Conservation (phyloP, 2,888 invertebrate species). For the Tridacna crocea region DNA sequence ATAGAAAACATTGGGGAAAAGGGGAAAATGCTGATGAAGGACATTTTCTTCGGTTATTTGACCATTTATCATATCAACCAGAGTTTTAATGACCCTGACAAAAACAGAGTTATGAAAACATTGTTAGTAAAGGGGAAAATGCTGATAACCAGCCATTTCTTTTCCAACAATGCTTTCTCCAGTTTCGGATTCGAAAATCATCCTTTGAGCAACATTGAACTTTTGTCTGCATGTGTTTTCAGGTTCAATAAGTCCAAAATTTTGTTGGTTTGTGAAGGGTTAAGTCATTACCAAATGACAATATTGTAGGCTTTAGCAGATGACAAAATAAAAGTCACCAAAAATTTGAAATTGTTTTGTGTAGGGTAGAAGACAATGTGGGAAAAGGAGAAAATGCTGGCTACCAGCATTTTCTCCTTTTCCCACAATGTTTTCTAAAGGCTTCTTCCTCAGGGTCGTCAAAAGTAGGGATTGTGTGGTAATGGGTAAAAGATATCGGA, state of each 20-base stretch:
- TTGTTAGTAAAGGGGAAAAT: background rate
- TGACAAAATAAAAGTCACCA: too few species aligned
- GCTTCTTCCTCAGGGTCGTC: too few species aligned
- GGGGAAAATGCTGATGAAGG: background rate
- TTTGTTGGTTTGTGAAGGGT: background rate
- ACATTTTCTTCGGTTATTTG: too few species aligned
- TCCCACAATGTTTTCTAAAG: too few species aligned
- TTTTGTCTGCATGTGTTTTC: background rate
- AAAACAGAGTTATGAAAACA: background rate
- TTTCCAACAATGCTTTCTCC: background rate
- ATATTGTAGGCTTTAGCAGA: too few species aligned
- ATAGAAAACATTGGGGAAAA: conserved; percentile 5
- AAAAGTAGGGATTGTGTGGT: too few species aligned
- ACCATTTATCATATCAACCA: background rate
- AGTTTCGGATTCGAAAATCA: background rate
- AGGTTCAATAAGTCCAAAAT: background rate
- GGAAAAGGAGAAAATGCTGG: too few species aligned
- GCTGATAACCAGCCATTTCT: background rate
- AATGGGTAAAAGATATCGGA: too few species aligned
- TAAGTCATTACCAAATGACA: background rate
- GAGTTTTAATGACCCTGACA: background rate
- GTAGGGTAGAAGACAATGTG: too few species aligned
- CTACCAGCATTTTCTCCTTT: too few species aligned
- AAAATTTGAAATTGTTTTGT: too few species aligned
- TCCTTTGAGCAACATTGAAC: background rate